These are phyloP conservation scores for Meandrina meandrites DNA, from an alignment of 92 coral and sea anemone genomes.

Conservation along the genomic window DNA sequence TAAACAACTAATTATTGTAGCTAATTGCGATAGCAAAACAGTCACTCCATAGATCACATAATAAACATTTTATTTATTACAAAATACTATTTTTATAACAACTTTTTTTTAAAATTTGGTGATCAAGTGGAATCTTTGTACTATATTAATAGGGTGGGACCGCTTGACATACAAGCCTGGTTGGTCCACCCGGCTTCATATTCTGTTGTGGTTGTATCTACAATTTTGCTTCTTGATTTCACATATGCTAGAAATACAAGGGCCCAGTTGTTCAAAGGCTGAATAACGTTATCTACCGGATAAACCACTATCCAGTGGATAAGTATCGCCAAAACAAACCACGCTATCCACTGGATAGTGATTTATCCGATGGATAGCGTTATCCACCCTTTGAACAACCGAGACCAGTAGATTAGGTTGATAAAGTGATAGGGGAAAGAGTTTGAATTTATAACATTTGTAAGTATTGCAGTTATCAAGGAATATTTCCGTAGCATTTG, in stretches of 20 bases:
- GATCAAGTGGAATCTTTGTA: not conserved
- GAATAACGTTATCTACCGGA: too few species aligned
- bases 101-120: conserved; percentile 9
- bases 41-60: not conserved
- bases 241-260: not conserved
- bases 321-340: too few species aligned
- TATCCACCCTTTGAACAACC: too few species aligned
- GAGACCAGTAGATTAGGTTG: not conserved
- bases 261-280: too few species aligned
- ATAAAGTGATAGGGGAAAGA: not conserved
- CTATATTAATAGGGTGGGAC: conserved; percentile 3
- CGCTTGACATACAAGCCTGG: not conserved
- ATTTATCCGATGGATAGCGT: too few species aligned
- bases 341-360: too few species aligned
- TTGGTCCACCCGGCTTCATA: conserved; percentile 11
- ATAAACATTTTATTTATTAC: conserved; percentile 31
- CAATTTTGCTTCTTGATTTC: conserved; percentile 2
- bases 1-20: too few species aligned
- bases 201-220: conserved; percentile 20
- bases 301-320: too few species aligned
- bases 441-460: not conserved
- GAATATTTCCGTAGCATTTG: not conserved
- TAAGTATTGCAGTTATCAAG: not conserved
- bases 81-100: conserved; percentile 32
- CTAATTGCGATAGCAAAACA: not conserved